Evolutionary conservation across 1,140 invertebrate species (phyloP).

Genomic region (Zaprionus ornatus): DNA sequence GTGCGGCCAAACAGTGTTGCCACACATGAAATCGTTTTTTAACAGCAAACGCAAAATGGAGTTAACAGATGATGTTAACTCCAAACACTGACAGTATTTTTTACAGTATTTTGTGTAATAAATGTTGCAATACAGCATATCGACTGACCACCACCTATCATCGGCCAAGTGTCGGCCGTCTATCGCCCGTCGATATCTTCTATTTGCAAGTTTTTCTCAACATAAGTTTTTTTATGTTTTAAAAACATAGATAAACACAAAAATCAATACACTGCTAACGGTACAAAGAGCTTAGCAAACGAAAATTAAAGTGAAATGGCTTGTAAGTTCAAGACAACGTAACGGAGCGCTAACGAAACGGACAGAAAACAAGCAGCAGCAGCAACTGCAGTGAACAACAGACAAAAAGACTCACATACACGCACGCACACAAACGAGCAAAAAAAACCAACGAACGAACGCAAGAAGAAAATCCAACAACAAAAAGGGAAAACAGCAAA

Average conservation of each 20-base stretch:
- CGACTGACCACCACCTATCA: slow-evolving; percentile 19
- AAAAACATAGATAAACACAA: slow-evolving; percentile 61
- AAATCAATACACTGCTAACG: slow-evolving; percentile 45
- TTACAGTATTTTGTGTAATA: slow-evolving; percentile 7
- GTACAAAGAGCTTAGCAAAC: slow-evolving; percentile 17
- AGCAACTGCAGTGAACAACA: slow-evolving; percentile 28
- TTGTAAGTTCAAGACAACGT: slow-evolving; percentile 14
- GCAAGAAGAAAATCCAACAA: slow-evolving; percentile 18
- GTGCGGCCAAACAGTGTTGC: neutral
- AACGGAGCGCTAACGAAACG: slow-evolving; percentile 24
- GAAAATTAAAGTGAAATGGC: slow-evolving; percentile 19
- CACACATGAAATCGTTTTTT: neutral
- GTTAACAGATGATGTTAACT: neutral
- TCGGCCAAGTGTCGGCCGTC: slow-evolving; percentile 31
- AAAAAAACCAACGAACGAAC: slow-evolving; percentile 9
- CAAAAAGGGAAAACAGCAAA: slow-evolving; percentile 17
- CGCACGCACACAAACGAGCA: slow-evolving; percentile 35
- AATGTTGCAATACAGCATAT: slow-evolving; percentile 1
- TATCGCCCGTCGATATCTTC: slow-evolving; percentile 45
- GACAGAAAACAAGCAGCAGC: slow-evolving; percentile 28
- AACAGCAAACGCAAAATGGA: slow-evolving; percentile 5
- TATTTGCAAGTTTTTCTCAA: slow-evolving; percentile 48
- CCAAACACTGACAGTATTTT: slow-evolving; percentile 1
- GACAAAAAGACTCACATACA: slow-evolving; percentile 42
- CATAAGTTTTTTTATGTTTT: slow-evolving; percentile 64